Evolutionary conservation across 2,888 invertebrate species (phyloP).

Genomic region (Coecobrya sp.): DNA sequence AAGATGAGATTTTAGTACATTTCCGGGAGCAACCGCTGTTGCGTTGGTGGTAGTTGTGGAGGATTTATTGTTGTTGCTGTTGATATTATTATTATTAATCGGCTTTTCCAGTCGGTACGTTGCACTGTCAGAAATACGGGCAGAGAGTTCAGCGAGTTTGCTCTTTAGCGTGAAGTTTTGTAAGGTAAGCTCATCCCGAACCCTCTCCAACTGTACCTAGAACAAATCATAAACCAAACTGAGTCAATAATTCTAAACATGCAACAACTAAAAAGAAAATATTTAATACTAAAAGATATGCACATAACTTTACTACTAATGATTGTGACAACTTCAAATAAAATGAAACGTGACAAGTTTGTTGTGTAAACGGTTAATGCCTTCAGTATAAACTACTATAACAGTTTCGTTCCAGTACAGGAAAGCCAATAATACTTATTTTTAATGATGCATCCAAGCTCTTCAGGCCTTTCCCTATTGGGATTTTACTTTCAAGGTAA

Average conservation of each 20-base stretch:
- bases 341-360: too few species aligned
- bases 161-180: constrained; percentile 87
- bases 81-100: constrained; percentile 24
- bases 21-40: not conserved
- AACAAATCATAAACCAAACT: constrained; percentile 62
- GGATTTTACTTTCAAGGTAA: too few species aligned
- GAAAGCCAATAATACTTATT: too few species aligned
- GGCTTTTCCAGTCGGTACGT: constrained; percentile 86
- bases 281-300: not conserved
- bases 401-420: too few species aligned
- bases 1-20: constrained; percentile 26
- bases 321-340: too few species aligned
- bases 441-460: too few species aligned
- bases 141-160: constrained; percentile 86
- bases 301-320: too few species aligned
- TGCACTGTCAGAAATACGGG: constrained; percentile 86
- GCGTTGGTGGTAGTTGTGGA: not conserved
- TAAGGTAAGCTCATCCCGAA: constrained; percentile 87
- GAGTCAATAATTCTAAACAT: constrained; percentile 29
- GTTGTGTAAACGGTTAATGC: too few species aligned
- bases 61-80: constrained; percentile 27
- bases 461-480: too few species aligned
- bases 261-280: not conserved
- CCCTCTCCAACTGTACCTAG: constrained; percentile 87
- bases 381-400: too few species aligned